These are phyloP conservation scores for Epirrhoe alternata DNA, from an alignment of 2,888 invertebrate species.

Conservation along the genomic window DNA sequence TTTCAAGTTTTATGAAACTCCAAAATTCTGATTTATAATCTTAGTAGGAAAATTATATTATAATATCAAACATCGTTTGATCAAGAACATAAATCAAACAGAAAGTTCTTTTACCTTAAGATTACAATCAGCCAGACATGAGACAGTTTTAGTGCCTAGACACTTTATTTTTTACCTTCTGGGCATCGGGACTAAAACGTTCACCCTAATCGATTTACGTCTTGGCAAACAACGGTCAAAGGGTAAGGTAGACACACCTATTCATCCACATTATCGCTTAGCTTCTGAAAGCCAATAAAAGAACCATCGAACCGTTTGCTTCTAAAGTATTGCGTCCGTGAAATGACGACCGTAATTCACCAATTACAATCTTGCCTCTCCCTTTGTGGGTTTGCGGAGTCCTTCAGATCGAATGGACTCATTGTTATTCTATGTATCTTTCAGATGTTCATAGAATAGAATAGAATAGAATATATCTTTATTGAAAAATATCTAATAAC, in stretches of 20 bases:
- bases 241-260: slow-evolving; percentile 26
- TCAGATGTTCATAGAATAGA: too few relatives aligned
- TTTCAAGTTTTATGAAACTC: too few relatives aligned
- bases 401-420: too few relatives aligned
- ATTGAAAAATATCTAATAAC: too few relatives aligned
- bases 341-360: background rate
- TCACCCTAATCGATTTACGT: slow-evolving; percentile 23
- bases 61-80: too few relatives aligned
- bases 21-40: too few relatives aligned
- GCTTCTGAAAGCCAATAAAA: slow-evolving; percentile 41
- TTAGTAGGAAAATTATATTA: too few relatives aligned
- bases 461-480: too few relatives aligned
- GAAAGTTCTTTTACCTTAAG: background rate
- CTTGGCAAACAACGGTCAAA: slow-evolving; percentile 20
- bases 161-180: slow-evolving; percentile 1
- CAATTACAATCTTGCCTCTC: background rate
- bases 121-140: background rate
- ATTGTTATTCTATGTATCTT: too few relatives aligned
- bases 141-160: background rate
- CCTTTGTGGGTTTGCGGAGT: background rate
- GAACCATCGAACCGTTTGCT: slow-evolving; percentile 16
- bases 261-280: slow-evolving; percentile 28
- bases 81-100: background rate
- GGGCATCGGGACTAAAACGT: slow-evolving; percentile 4
- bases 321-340: background rate